These are phyloP conservation scores for Recurvirostra avosetta DNA, from an alignment of 2,113 vertebrate species.

Conservation along the genomic window DNA sequence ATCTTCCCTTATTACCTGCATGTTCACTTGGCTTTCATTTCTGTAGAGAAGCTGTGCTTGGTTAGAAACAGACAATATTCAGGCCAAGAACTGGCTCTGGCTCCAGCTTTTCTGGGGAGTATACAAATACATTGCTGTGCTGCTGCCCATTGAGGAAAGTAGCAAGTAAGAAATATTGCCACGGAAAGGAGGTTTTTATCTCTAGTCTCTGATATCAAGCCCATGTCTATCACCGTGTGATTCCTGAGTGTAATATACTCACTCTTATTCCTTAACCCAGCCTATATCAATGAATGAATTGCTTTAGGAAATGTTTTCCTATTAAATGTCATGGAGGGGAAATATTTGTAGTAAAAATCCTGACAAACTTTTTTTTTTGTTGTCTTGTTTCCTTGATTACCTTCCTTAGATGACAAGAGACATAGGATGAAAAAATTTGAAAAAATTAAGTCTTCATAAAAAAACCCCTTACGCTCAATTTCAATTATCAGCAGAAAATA, in stretches of 20 bases:
- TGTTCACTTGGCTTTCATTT: background rate
- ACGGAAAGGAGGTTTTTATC: background rate
- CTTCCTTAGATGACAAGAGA: background rate
- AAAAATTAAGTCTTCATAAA: background rate
- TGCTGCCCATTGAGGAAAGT: background rate
- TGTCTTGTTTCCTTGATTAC: background rate
- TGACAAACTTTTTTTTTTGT: background rate
- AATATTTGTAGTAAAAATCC: slow-evolving; percentile 26
- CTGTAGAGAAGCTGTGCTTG: background rate
- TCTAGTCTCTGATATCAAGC: background rate
- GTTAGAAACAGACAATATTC: background rate
- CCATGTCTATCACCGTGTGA: background rate
- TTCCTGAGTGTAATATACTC: background rate
- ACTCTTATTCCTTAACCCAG: background rate
- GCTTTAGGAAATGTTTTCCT: slow-evolving; percentile 3
- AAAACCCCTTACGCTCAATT: accelerated
- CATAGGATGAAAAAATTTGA: background rate
- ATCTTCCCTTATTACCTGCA: background rate
- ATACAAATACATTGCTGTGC: background rate
- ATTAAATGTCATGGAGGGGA: background rate
- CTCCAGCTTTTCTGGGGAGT: background rate
- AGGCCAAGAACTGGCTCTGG: background rate
- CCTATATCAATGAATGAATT: background rate
- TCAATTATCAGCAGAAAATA: background rate
- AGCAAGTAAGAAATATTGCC: background rate